phyloP scores from a whole-genome alignment of 2,888 invertebrate species.

The Cordilura impudica region DNA sequence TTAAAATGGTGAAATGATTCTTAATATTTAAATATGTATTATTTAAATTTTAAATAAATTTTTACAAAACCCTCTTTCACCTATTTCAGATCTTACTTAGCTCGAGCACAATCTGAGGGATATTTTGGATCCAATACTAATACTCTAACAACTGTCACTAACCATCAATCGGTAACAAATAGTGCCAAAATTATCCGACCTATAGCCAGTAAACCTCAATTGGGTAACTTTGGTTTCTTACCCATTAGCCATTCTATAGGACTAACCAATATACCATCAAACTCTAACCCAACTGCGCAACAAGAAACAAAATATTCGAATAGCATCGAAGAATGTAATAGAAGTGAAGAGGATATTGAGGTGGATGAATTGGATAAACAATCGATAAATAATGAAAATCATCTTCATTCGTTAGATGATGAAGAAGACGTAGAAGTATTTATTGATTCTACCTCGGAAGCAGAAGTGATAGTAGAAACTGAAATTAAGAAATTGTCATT shows the following conservation, averaged over 20 bases:
- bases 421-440: constrained; percentile 74
- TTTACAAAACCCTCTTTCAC: not conserved
- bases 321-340: constrained; percentile 8
- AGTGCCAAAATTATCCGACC: constrained; percentile 79
- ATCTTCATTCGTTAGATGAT: constrained; percentile 58
- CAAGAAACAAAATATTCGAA: constrained; percentile 27
- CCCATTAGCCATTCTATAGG: constrained; percentile 64
- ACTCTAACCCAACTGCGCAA: constrained; percentile 31
- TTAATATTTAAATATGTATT: no score
- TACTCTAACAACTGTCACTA: constrained; percentile 8
- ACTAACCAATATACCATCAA: constrained; percentile 18
- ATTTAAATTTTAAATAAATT: not conserved
- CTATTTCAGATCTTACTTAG: constrained; percentile 79
- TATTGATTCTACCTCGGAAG: constrained; percentile 71
- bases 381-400: constrained; percentile 42
- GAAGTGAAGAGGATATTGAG: constrained; percentile 54
- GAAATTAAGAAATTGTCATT: constrained; percentile 51
- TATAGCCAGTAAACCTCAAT: constrained; percentile 79
- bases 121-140: constrained; percentile 67
- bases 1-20: no score
- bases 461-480: constrained; percentile 65
- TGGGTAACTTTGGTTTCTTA: constrained; percentile 75
- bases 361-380: constrained; percentile 56
- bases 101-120: constrained; percentile 79
- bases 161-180: not conserved